A percentile compares a stretch with the other conserved stretches of the same genome.
phyloP scores from a whole-genome alignment of 1,140 invertebrate genomes.

The Lutraria rhynchaena region DNA sequence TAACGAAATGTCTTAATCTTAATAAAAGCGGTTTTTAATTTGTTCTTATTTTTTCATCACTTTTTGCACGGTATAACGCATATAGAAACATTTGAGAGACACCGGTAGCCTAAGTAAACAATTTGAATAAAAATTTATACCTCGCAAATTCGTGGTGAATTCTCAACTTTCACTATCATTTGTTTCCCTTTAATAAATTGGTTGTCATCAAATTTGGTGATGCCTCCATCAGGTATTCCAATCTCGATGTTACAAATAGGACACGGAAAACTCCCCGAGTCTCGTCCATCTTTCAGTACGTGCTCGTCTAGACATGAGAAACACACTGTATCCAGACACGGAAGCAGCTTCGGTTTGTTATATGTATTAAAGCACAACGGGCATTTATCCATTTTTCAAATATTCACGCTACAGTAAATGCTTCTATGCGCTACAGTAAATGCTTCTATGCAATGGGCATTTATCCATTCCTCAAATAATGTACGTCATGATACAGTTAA shows the following conservation, averaged over 20 bases:
- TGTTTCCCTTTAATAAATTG: conserved; percentile 28
- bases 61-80: not conserved
- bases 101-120: not conserved
- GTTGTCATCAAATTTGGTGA: conserved; percentile 49
- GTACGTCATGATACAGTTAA: too few species aligned
- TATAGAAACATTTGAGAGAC: not conserved
- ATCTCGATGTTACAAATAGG: conserved; percentile 50
- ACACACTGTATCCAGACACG: conserved; percentile 62
- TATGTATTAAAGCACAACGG: conserved; percentile 56
- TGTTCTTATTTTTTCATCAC: too few species aligned
- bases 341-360: conserved; percentile 56
- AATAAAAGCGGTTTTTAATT: too few species aligned
- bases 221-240: conserved; percentile 51
- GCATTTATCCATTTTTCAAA: conserved; percentile 58
- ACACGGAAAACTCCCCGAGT: conserved; percentile 41
- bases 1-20: too few species aligned
- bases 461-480: too few species aligned
- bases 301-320: conserved; percentile 50
- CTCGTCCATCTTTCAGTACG: conserved; percentile 31
- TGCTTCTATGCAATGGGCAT: too few species aligned
- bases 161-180: not conserved
- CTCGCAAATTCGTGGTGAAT: conserved; percentile 13
- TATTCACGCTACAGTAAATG: too few species aligned
- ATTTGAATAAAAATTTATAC: not conserved
- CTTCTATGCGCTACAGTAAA: too few species aligned